A percentile compares a stretch with the other conserved stretches of the same genome.
Conservation (phyloP, 53 echinoderm and acorn worm species). For the Zoroaster sp. region DNA sequence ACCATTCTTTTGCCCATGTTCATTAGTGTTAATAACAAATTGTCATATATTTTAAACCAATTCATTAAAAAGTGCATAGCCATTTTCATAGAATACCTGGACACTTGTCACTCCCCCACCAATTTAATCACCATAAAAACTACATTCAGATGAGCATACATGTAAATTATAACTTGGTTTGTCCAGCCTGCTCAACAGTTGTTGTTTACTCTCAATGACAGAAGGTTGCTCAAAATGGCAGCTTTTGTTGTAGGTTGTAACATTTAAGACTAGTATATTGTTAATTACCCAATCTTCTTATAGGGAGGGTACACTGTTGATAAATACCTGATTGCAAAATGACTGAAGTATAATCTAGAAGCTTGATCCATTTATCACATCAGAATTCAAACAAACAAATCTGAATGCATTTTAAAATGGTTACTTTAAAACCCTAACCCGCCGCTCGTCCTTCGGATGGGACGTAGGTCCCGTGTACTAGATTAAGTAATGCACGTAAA, state of each 20-base stretch:
- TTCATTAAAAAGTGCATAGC: not conserved
- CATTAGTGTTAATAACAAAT: not conserved
- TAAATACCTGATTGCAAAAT: too few relatives aligned
- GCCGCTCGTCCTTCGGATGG: too few relatives aligned
- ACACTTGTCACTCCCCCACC: not conserved
- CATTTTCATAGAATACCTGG: not conserved
- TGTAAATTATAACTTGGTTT: not conserved
- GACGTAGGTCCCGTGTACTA: too few relatives aligned
- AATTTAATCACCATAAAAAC: conserved; percentile 41
- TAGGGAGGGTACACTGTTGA: too few relatives aligned
- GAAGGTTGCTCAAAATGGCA: not conserved
- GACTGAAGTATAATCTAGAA: too few relatives aligned
- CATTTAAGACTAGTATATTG: too few relatives aligned
- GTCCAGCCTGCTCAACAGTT: not conserved
- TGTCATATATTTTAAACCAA: not conserved
- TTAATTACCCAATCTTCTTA: not conserved
- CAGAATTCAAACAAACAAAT: too few relatives aligned
- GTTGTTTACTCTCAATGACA: not conserved
- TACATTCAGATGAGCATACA: not conserved
- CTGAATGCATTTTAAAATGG: too few relatives aligned
- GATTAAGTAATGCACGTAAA: too few relatives aligned
- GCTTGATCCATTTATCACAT: too few relatives aligned
- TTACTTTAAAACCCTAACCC: too few relatives aligned
- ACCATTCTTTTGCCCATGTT: not conserved
- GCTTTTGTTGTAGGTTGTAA: not conserved